A percentile compares a stretch with the other conserved stretches of the same genome.
These are phyloP conservation scores for Asteroscopus sphinx DNA, from an alignment of 2,888 invertebrate genomes.

Conservation along the genomic window DNA sequence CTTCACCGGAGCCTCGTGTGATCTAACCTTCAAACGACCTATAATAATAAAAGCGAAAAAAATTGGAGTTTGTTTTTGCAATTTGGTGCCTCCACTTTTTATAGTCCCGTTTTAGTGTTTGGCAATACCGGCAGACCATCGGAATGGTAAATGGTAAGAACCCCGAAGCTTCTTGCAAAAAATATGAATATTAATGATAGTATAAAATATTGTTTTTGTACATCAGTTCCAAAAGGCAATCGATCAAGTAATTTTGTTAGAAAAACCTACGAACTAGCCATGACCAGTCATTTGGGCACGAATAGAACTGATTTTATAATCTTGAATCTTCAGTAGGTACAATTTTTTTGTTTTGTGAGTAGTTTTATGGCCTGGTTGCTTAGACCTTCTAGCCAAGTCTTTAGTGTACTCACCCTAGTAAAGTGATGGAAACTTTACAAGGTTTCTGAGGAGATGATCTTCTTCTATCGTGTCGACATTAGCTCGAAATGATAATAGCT, in stretches of 20 bases:
- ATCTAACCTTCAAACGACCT: slow-evolving; percentile 62
- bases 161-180: slow-evolving; percentile 13
- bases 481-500: no score
- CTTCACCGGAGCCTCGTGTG: slow-evolving; percentile 58
- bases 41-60: slow-evolving; percentile 64
- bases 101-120: slow-evolving; percentile 58
- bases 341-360: no score
- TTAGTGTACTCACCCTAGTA: no score
- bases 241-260: not conserved
- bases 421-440: no score
- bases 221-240: slow-evolving; percentile 2
- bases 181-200: slow-evolving; percentile 26
- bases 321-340: no score
- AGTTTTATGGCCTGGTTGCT: no score
- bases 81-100: slow-evolving; percentile 60
- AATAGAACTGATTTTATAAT: no score
- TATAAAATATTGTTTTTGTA: slow-evolving; percentile 4
- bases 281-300: no score
- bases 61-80: slow-evolving; percentile 63
- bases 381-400: no score
- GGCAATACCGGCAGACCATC: slow-evolving; percentile 50
- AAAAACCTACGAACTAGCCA: no score
- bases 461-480: no score
- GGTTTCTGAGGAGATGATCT: no score
- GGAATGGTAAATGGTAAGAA: slow-evolving; percentile 34